Base-by-base conservation (phyloP, 2,797 vertebrate genomes). In the Mus minutoides region DNA sequence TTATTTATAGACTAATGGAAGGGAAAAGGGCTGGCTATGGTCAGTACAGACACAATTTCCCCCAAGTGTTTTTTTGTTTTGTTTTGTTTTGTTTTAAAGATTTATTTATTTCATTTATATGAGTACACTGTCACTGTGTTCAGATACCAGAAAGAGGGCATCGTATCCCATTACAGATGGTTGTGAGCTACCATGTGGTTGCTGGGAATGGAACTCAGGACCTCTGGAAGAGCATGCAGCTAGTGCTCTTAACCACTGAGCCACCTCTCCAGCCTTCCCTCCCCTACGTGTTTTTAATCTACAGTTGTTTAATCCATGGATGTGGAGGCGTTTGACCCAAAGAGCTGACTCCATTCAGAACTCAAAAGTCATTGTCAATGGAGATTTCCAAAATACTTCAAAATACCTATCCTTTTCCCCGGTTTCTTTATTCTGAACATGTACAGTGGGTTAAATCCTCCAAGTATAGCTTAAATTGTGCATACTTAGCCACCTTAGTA, bases 341-440 rank as follows among this genome's bases (percentile, higher is more conserved):
- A 40, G 79, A 37, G 10, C n/a, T 90, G 46, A 76, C 13, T 64
- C 0, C 37, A 37, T 31, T 43, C 83, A 90, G 67, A 64, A 64
- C 49, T 31, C 75, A 88, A 77, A 52, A 60, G 29, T 88, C 60
- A 67, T 16, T 67, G 31, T 62, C 76, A 85, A 37, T 75, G 60
- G 56, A 88, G 34, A 75, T 76, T 85, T 64, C 60, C 77, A 62
- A 82, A 29, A 1, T 93, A 62, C 71, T 94, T 95, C 31, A 14
- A 60, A 80, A 82, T 9, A 84, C 10, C 56, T 26, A 62, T 71
- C 8, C 80, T 92, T 77, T 94, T 67, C 46, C 37, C 16, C 64
- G 22, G 40, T 90, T 94, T 95, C 69, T 92, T 10, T 82, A 9
- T 90, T 92, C 43, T 83, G 13, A 88, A 75, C 40, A 77, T 92